Conservation (phyloP, 53 echinoderm and acorn worm species). For the Mesocentrotus franciscanus region DNA sequence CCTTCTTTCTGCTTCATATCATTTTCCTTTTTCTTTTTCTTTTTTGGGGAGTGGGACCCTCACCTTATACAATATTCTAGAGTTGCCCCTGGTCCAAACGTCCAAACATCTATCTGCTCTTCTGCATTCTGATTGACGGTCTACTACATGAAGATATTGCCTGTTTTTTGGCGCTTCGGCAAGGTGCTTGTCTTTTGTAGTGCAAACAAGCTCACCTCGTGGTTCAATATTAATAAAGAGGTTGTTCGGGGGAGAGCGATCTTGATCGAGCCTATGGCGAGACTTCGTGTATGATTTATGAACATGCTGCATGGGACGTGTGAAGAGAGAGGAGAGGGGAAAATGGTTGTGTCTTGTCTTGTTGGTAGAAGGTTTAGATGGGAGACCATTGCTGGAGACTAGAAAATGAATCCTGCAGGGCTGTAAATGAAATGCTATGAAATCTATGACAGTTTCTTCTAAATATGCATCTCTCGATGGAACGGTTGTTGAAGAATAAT, state of each 20-base stretch:
- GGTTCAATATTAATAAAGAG: slow-evolving; percentile 45
- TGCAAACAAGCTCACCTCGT: slow-evolving; percentile 37
- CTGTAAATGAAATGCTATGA: too few species aligned
- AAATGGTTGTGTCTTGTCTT: background rate
- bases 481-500: too few species aligned
- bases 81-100: background rate
- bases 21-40: too few species aligned
- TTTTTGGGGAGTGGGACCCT: background rate
- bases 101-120: slow-evolving; percentile 12
- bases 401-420: too few species aligned
- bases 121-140: background rate
- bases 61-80: background rate
- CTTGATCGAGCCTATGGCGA: background rate
- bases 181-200: slow-evolving; percentile 25
- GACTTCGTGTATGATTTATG: slow-evolving; percentile 38
- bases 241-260: background rate
- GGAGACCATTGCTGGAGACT: background rate
- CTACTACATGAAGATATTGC: slow-evolving; percentile 13
- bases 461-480: too few species aligned
- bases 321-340: background rate
- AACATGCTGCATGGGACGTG: background rate
- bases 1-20: too few species aligned
- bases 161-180: background rate
- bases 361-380: background rate
- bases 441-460: too few species aligned